Evolutionary conservation across 2,113 vertebrate genomes (phyloP).

Genomic region (Illadopsis cleaveri): DNA sequence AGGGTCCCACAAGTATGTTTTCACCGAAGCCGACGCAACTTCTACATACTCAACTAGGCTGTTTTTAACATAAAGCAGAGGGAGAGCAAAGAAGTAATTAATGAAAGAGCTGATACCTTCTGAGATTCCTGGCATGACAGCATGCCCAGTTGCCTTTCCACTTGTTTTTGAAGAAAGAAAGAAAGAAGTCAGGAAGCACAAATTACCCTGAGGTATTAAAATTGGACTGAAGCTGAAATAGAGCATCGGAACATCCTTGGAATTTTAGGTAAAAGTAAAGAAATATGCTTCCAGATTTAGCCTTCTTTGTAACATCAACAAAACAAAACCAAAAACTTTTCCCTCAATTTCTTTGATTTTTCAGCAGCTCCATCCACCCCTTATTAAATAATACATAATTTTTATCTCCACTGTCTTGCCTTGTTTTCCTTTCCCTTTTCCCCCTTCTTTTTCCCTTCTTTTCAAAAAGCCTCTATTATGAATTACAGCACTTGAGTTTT

Average conservation of each 20-base stretch:
- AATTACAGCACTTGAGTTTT: background rate
- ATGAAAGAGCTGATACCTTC: slow-evolving; percentile 41
- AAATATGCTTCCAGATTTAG: background rate
- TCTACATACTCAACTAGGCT: slow-evolving; percentile 21
- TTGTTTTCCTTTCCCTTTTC: background rate
- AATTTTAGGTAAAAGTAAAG: background rate
- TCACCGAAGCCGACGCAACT: background rate
- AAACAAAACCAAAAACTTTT: background rate
- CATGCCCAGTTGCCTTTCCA: slow-evolving; percentile 1
- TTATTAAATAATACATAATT: background rate
- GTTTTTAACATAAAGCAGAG: slow-evolving; percentile 47
- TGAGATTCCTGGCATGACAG: slow-evolving; percentile 31
- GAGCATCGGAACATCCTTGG: background rate
- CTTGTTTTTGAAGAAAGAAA: slow-evolving; percentile 1
- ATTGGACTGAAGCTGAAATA: background rate
- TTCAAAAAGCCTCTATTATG: background rate
- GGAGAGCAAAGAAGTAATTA: slow-evolving; percentile 49
- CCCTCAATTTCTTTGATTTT: background rate
- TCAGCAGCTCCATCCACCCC: background rate
- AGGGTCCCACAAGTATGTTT: slow-evolving; percentile 34
- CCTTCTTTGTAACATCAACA: background rate
- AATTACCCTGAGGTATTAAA: background rate
- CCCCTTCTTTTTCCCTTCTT: background rate
- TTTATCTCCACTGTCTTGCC: background rate
- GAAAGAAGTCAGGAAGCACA: background rate